phyloP scores from a whole-genome alignment of 1,140 invertebrate species.

The Pogonomyrmex barbatus region DNA sequence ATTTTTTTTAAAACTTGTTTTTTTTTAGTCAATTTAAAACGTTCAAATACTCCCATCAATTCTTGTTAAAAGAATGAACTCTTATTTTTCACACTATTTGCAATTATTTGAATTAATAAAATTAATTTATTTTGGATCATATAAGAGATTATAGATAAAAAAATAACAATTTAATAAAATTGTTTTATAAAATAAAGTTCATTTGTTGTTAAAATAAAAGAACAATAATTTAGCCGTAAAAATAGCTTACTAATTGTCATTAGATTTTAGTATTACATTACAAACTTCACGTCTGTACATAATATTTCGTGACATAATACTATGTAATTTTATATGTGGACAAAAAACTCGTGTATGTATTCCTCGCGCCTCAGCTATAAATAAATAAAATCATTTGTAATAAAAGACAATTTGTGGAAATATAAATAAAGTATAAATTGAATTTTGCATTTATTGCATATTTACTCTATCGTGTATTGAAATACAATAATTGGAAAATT shows the following conservation, averaged over 20 bases:
- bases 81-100: neutral
- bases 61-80: neutral
- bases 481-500: neutral
- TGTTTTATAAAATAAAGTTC: no score
- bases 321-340: constrained; percentile 78
- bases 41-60: neutral
- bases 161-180: constrained; percentile 13
- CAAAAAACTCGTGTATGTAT: constrained; percentile 81
- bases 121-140: neutral
- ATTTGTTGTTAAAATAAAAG: constrained; percentile 60
- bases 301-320: constrained; percentile 79
- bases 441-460: constrained; percentile 3
- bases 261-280: constrained; percentile 79
- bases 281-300: constrained; percentile 78
- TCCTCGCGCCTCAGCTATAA: constrained; percentile 78
- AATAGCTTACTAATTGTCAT: constrained; percentile 74
- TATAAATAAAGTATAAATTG: constrained; percentile 30
- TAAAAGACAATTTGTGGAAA: constrained; percentile 41
- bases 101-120: neutral
- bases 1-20: neutral
- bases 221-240: constrained; percentile 77
- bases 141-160: constrained; percentile 56
- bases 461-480: neutral
- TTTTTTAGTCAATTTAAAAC: neutral
- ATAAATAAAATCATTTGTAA: constrained; percentile 74